Conservation (phyloP, 1,140 invertebrate genomes). For the Teleogryllus occipitalis region DNA sequence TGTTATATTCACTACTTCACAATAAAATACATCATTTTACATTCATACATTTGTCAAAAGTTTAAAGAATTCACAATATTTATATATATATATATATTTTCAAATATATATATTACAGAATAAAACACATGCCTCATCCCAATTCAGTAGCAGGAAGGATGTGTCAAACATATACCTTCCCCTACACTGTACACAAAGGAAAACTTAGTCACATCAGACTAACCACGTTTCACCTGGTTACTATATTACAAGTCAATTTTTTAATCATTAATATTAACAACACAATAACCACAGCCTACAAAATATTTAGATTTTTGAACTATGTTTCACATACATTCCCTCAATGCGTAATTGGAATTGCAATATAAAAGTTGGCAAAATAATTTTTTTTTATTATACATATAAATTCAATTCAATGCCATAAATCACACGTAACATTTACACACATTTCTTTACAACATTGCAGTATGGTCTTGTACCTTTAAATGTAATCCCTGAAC, state of each 20-base stretch:
- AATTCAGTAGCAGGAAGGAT: background rate
- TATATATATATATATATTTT: background rate
- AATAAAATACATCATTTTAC: constrained; percentile 2
- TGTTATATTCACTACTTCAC: background rate
- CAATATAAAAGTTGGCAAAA: background rate
- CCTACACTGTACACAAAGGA: background rate
- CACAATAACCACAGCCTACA: too few species aligned
- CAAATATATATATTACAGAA: constrained; percentile 6
- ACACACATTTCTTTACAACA: too few species aligned
- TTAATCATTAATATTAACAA: too few species aligned
- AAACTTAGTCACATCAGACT: background rate
- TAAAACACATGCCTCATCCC: background rate
- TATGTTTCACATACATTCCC: background rate
- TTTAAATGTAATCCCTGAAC: too few species aligned
- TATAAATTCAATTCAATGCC: too few species aligned
- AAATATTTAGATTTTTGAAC: background rate
- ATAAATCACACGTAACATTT: too few species aligned
- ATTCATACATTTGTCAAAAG: background rate
- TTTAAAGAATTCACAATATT: background rate
- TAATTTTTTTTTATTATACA: too few species aligned
- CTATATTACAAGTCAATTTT: background rate
- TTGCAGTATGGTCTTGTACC: too few species aligned
- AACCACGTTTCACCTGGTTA: background rate
- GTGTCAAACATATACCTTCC: background rate
- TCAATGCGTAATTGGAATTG: background rate